Conservation (phyloP, 2,113 vertebrate genomes). For the Notothenia coriiceps region DNA sequence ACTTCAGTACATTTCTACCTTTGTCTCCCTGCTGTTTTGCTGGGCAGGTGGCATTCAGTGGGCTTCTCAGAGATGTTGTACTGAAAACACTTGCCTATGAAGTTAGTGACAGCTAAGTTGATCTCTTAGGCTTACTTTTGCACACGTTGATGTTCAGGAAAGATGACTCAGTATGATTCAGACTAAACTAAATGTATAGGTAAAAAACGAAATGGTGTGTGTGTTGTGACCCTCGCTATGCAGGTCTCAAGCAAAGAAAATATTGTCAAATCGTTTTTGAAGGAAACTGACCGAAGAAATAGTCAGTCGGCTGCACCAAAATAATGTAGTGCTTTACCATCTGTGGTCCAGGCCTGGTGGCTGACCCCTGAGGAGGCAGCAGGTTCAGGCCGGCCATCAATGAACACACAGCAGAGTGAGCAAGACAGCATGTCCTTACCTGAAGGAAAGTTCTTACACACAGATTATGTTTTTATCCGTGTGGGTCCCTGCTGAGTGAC, state of each 20-base stretch:
- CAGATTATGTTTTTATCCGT: neutral
- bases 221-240: neutral
- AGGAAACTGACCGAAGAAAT: neutral
- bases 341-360: conserved; percentile 28
- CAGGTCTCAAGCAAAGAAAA: neutral
- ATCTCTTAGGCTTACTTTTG: neutral
- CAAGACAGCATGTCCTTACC: conserved; percentile 28
- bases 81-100: neutral
- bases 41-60: neutral
- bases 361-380: conserved; percentile 27
- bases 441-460: neutral
- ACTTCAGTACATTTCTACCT: too few species aligned
- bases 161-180: neutral
- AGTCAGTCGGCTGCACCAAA: neutral
- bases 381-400: conserved; percentile 53
- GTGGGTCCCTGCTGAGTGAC: conserved; percentile 15
- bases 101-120: neutral
- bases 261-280: neutral
- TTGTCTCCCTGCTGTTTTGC: too few species aligned
- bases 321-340: conserved; percentile 14
- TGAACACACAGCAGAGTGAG: conserved; percentile 52
- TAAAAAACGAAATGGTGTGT: neutral
- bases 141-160: neutral
- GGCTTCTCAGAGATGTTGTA: neutral
- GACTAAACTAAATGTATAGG: neutral